Evolutionary conservation across 2,113 vertebrate genomes (phyloP).

Genomic region (Sminthopsis crassicaudata): DNA sequence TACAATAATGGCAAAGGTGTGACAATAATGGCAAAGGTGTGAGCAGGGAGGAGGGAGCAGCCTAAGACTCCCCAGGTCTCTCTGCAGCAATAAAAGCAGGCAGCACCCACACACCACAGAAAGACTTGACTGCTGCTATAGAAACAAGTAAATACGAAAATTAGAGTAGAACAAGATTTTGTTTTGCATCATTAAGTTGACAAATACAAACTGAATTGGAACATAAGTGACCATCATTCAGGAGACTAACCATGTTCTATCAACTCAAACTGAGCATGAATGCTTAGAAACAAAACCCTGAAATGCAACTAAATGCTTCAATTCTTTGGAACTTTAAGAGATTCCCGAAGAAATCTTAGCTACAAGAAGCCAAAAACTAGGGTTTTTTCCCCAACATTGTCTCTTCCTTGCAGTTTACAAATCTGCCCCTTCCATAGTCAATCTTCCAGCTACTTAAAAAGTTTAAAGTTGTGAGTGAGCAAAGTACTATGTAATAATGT

Average conservation of each 20-base stretch:
- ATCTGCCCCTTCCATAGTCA: not conserved
- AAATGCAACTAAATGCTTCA: not conserved
- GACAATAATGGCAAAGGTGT: not conserved
- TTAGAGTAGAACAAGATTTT: not conserved
- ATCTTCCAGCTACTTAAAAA: not conserved
- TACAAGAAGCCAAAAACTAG: not conserved
- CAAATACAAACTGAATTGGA: not conserved
- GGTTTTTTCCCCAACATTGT: not conserved
- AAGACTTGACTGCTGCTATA: not conserved
- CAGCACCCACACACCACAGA: not conserved
- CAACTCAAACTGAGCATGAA: not conserved
- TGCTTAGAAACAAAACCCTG: not conserved
- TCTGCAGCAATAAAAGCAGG: not conserved
- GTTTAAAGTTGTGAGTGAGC: not conserved
- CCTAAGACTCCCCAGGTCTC: not conserved
- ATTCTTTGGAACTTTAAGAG: not conserved
- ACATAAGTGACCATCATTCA: not conserved
- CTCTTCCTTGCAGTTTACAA: not conserved
- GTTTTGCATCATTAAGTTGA: not conserved
- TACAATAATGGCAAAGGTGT: not conserved
- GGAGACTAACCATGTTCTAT: not conserved
- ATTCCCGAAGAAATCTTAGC: not conserved
- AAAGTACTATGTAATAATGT: not conserved
- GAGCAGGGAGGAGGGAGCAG: not conserved
- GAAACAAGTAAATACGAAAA: not conserved